Evolutionary conservation across 30 jellyfish, hydroid and myxozoan genomes (phyloP).

Genomic region (Aurelia aurita complex sp. Pacific): DNA sequence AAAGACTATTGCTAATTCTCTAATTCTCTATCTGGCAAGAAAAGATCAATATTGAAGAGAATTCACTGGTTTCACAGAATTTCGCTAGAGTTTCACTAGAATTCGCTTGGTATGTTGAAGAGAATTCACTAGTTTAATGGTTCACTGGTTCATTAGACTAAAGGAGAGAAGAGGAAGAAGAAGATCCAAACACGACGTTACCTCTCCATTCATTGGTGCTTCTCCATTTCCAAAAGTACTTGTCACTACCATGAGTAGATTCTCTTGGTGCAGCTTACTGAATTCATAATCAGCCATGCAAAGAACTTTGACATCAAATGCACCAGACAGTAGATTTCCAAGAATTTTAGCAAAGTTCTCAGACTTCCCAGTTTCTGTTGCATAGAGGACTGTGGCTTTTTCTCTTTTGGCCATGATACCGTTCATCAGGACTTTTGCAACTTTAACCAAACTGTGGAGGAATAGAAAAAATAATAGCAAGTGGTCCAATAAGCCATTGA

Average conservation of each 20-base stretch:
- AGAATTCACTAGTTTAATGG: too few species aligned
- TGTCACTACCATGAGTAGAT: conserved; percentile 55
- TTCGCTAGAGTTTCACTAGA: too few species aligned
- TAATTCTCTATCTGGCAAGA: too few species aligned
- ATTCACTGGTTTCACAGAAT: too few species aligned
- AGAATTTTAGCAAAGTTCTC: conserved; percentile 72
- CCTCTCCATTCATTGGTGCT: conserved; percentile 89
- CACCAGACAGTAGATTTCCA: conserved; percentile 46
- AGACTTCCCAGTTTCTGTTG: conserved; percentile 86
- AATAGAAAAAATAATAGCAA: background rate
- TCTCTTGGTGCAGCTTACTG: conserved; percentile 19
- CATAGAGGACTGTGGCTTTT: conserved; percentile 68
- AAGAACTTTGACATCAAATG: conserved; percentile 67
- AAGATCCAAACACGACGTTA: background rate
- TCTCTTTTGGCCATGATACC: conserved; percentile 47
- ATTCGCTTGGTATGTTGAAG: too few species aligned
- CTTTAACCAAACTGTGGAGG: conserved; percentile 28
- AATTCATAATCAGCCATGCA: conserved; percentile 80
- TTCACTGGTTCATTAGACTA: too few species aligned
- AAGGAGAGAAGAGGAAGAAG: too few species aligned
- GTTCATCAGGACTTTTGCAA: conserved; percentile 32
- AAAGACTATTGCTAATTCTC: too few species aligned
- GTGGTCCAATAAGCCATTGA: too few species aligned
- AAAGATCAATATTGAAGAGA: too few species aligned
- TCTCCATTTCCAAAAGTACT: conserved; percentile 87